A percentile compares a stretch with the other conserved stretches of the same genome.
phyloP scores from a whole-genome alignment of 2,888 invertebrate species.

The Drosophila stalkeri region DNA sequence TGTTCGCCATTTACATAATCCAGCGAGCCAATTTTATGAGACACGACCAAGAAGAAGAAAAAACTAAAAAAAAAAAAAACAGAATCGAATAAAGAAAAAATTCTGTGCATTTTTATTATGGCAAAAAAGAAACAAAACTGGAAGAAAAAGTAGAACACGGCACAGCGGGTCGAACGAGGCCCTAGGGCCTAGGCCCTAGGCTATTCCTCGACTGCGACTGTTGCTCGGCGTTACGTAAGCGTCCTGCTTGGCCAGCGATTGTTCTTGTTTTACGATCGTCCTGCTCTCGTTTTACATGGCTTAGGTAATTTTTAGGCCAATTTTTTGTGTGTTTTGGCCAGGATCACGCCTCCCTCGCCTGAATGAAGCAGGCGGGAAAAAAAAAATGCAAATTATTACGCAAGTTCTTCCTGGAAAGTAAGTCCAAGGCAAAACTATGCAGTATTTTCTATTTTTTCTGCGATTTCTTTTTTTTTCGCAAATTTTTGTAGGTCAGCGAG shows the following conservation, averaged over 20 bases:
- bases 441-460: slow-evolving; percentile 18
- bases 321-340: slow-evolving; percentile 51
- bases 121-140: slow-evolving; percentile 14
- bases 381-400: slow-evolving; percentile 77
- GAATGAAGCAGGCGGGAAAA: slow-evolving; percentile 54
- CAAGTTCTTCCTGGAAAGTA: slow-evolving; percentile 60
- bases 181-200: no score
- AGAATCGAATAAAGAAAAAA: slow-evolving; percentile 24
- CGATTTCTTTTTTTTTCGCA: slow-evolving; percentile 33
- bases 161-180: slow-evolving; percentile 50
- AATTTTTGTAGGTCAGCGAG: slow-evolving; percentile 48
- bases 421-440: slow-evolving; percentile 27
- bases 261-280: slow-evolving; percentile 35
- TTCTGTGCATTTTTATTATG: slow-evolving; percentile 62
- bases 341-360: slow-evolving; percentile 28
- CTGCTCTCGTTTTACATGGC: slow-evolving; percentile 69
- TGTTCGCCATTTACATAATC: slow-evolving; percentile 21
- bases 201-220: no score
- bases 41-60: slow-evolving; percentile 13
- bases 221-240: slow-evolving; percentile 48
- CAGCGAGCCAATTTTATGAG: slow-evolving; percentile 39
- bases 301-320: slow-evolving; percentile 77
- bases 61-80: slow-evolving; percentile 6
- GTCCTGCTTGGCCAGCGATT: slow-evolving; percentile 15
- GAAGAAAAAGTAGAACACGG: slow-evolving; percentile 57